Evolutionary conservation across 2,113 vertebrate genomes (phyloP), one percentile per base, ranked within the genome.

Genomic region (Ciconia maguari): DNA sequence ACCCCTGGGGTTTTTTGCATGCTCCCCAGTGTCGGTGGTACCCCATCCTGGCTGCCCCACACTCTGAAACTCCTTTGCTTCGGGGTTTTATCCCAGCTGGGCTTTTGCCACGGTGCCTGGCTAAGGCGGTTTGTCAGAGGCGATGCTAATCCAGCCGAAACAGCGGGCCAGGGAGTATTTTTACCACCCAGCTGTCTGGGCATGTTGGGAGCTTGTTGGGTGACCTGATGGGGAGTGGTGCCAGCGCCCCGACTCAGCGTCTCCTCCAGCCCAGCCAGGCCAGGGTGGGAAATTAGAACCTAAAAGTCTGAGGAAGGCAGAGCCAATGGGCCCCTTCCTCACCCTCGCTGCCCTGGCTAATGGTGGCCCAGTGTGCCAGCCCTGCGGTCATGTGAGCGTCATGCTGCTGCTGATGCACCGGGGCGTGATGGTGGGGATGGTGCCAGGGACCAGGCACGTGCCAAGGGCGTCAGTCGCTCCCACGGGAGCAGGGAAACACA

Each of bases 171-270:
- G 68, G 62, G 89, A 89, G 69, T 89, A 90, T 90, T 93, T 96
- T 96, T 96, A 93, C 94, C 77, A 71, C 44, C 83, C 60, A 90
- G 44, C 48, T 95, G 94, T 61, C 96, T 94, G 77, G 92, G 74
- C 96, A 91, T 84, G 96, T 95, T 52, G 6, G 27, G 44, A 95
- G 44, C 88, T 93, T 81, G 92, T 75, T 80, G 34, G 38, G 77
- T 78, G 88, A 95, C 88, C 82, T 72, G 86, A 18, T 75, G 57
- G 69, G 76, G 86, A 94, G 16, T 1, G 2, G 17, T 84, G 88
- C 95, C 92, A 93, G 86, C 21, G 0, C 71, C 68, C 13, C 5
- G 2, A 46, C 65, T 75, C 30, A 7, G 69, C 3, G 3, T 90
- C 78, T 95, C 36, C 82, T 87, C 25, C 41, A 55, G 60, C 55